Base-by-base conservation (phyloP, 2,888 invertebrate genomes). In the Aproaerema taeniolella region DNA sequence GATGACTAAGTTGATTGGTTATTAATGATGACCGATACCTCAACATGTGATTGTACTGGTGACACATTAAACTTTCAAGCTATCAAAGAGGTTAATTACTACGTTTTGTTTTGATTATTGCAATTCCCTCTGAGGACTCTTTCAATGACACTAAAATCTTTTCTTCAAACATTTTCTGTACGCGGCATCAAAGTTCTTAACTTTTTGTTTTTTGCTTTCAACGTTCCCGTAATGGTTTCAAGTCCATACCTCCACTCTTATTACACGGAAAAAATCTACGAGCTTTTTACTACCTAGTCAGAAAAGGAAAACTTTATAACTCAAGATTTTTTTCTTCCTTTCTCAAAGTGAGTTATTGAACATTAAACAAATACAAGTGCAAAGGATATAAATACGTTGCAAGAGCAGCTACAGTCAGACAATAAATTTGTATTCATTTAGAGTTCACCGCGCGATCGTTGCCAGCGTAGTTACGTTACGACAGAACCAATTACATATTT, bases 151-250 rank as follows among this genome's bases (percentile, higher is more conserved):
- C n/a, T n/a, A n/a, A n/a, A n/a, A n/a, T n/a, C n/a, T n/a, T n/a
- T n/a, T n/a, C n/a, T n/a, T n/a, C n/a, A n/a, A n/a, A n/a, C n/a
- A n/a, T n/a, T n/a, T n/a, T n/a, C n/a, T n/a, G n/a, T n/a, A n/a
- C n/a, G n/a, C n/a, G n/a, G n/a, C n/a, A n/a, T n/a, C n/a, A n/a
- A n/a, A n/a, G n/a, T n/a, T n/a, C n/a, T n/a, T n/a, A n/a, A n/a
- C n/a, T n/a, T n/a, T n/a, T n/a, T n/a, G n/a, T n/a, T n/a, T n/a
- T n/a, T n/a, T n/a, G n/a, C n/a, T n/a, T n/a, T n/a, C n/a, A n/a
- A n/a, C n/a, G n/a, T n/a, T n/a, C n/a, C n/a, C n/a, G 49, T 55
- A 55, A 59, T 51, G 44, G 47, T 41, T 37, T 39, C 47, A 51
- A 47, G 45, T 45, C 42, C 39, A 47, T 30, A 26, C 26, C 25